Base-by-base conservation (phyloP, 2,113 vertebrate species). In the Murina feae region DNA sequence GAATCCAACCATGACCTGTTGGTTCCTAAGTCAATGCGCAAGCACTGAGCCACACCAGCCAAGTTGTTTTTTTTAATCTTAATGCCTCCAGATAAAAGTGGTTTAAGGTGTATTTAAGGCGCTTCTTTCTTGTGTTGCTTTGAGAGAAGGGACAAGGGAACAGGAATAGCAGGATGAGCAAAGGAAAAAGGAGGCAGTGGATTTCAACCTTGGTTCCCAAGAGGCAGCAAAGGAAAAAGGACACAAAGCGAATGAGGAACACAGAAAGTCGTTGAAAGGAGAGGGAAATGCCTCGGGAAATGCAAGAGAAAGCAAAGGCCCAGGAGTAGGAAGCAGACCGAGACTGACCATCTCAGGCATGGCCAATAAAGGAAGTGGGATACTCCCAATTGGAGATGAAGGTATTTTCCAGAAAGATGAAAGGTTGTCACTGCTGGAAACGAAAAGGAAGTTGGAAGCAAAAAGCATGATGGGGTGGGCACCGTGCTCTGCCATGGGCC, bases 121-220 rank as follows among this genome's bases (percentile, higher is more conserved):
- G 71, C 49, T 42, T 74, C 49, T 83, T 95, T 14, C 58, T 80
- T 78, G 63, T 35, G 2, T 89, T 79, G 37, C 39, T 87, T 85
- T 92, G 58, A 72, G 39, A 75, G 51, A 78, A 69, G 8, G 32
- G 25, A 82, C 23, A n/a, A 39, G n/a, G 60, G 55, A 85, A 88
- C 63, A 18, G 94, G 94, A 85, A 92, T 65, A 94, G 72, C 44
- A 68, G 78, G 76, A 75, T 75, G 69, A 91, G 49, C 86, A 75
- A 80, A 74, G 37, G 25, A 66, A 86, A 60, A 92, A 42, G 49
- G 82, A 90, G 68, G 80, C 23, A 85, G 35, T 55, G 37, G 47
- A 37, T 18, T 82, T 81, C 78, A 80, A 79, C 11, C 44, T 89
- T 42, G 63, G n/a, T 69, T 65, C 60, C 89, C 71, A 79, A 83